These are phyloP conservation scores for Drosophila picticornis DNA, from an alignment of 2,888 invertebrate species.

Conservation along the genomic window DNA sequence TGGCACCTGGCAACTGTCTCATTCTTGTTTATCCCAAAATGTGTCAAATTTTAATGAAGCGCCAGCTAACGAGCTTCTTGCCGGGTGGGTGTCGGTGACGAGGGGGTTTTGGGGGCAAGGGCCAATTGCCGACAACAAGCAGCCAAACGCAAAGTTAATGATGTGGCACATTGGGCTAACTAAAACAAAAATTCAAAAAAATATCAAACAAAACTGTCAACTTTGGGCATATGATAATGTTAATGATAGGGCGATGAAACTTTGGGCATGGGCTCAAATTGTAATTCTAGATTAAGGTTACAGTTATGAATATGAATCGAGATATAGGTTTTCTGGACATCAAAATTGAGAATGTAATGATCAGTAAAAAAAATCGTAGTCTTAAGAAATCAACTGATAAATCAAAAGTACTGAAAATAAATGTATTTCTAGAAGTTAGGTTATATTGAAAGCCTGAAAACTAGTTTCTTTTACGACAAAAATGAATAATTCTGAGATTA, in stretches of 20 bases:
- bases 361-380: neutral
- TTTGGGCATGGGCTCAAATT: neutral
- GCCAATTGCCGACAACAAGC: constrained; percentile 23
- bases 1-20: neutral
- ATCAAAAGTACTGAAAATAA: too few species aligned
- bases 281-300: constrained; percentile 3
- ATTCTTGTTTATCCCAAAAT: constrained; percentile 47
- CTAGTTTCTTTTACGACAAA: neutral
- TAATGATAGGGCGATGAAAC: constrained; percentile 4
- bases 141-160: constrained; percentile 44
- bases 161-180: constrained; percentile 27
- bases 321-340: neutral
- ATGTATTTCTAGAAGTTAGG: neutral
- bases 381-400: neutral
- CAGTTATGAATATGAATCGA: neutral
- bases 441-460: neutral
- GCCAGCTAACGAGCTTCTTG: constrained; percentile 69
- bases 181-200: neutral
- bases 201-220: constrained; percentile 14
- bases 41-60: constrained; percentile 77
- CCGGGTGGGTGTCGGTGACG: constrained; percentile 4
- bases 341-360: neutral
- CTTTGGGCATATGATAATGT: constrained; percentile 11
- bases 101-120: neutral
- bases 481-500: neutral